Evolutionary conservation across 2,888 invertebrate genomes (phyloP).

Genomic region (Tenodera sinensis): DNA sequence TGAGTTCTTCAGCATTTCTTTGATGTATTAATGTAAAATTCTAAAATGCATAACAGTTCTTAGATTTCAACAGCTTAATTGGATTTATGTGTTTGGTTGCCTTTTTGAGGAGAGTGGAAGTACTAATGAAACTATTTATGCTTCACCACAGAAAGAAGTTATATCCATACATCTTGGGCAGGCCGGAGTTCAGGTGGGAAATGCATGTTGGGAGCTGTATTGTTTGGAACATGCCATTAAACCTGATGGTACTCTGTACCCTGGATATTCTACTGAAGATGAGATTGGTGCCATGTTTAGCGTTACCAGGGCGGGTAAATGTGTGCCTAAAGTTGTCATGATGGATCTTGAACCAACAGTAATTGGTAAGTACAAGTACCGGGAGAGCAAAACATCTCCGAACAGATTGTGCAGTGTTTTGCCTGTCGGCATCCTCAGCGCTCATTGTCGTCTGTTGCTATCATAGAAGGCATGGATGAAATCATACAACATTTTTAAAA

Average conservation of each 20-base stretch:
- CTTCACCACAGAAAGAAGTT: conserved; percentile 67
- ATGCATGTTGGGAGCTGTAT: conserved; percentile 46
- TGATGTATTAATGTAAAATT: too few relatives aligned
- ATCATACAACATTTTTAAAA: too few relatives aligned
- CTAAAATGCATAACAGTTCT: too few relatives aligned
- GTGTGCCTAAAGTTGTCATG: conserved; percentile 53
- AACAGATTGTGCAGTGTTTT: too few relatives aligned
- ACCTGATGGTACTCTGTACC: conserved; percentile 58
- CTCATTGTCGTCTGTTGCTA: too few relatives aligned
- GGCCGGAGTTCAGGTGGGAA: conserved; percentile 82
- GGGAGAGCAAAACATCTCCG: too few relatives aligned
- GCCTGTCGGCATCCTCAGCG: too few relatives aligned
- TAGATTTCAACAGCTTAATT: too few relatives aligned
- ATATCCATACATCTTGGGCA: conserved; percentile 84
- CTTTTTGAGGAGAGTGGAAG: too few relatives aligned
- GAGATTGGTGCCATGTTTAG: conserved; percentile 43
- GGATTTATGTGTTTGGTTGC: too few relatives aligned
- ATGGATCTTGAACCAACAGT: conserved; percentile 58
- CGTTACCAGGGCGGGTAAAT: conserved; percentile 54
- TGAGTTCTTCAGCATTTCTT: too few relatives aligned
- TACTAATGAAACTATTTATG: background rate
- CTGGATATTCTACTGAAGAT: conserved; percentile 35
- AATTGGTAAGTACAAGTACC: conserved; percentile 33
- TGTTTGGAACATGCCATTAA: conserved; percentile 79
- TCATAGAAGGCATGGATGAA: too few relatives aligned